Conservation (phyloP, 1,140 invertebrate genomes). For the Macrostomum lignano region DNA sequence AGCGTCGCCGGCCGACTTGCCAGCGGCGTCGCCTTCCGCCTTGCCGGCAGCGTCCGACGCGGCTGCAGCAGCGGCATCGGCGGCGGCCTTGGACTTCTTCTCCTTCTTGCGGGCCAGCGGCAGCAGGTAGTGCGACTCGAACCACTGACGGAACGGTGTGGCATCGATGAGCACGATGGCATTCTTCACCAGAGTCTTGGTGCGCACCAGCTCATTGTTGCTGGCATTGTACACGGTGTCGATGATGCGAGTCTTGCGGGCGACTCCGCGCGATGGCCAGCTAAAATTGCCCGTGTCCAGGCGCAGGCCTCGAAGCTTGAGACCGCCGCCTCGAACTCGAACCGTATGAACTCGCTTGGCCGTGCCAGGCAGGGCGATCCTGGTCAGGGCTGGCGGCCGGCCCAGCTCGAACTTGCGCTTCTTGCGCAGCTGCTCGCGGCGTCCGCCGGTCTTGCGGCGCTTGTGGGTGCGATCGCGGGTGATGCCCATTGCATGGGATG, state of each 20-base stretch:
- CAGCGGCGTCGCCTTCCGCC: constrained; percentile 30
- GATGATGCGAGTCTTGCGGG: constrained; percentile 84
- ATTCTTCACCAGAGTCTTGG: constrained; percentile 94
- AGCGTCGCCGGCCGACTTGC: constrained; percentile 59
- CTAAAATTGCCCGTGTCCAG: constrained; percentile 82
- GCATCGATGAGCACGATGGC: constrained; percentile 87
- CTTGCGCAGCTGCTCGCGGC: constrained; percentile 67
- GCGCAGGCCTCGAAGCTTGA: constrained; percentile 74
- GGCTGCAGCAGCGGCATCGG: too few species aligned
- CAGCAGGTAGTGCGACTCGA: constrained; percentile 73
- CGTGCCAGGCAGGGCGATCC: constrained; percentile 43
- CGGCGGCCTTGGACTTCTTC: constrained; percentile 60
- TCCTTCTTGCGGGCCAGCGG: constrained; percentile 83
- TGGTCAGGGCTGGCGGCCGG: constrained; percentile 83
- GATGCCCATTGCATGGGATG: too few species aligned
- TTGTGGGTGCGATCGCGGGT: constrained; percentile 96
- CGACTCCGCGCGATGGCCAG: constrained; percentile 75
- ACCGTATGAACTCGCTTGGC: constrained; percentile 61
- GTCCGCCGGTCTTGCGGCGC: constrained; percentile 80
- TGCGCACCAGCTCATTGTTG: constrained; percentile 81
- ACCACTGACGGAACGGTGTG: constrained; percentile 93
- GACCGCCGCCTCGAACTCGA: constrained; percentile 73
- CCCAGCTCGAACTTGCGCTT: constrained; percentile 98
- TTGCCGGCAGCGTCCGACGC: not conserved
- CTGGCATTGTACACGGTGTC: constrained; percentile 98